Evolutionary conservation across 2,113 vertebrate genomes (phyloP), one percentile per base, ranked within the genome.

Genomic region (Aepyceros melampus): DNA sequence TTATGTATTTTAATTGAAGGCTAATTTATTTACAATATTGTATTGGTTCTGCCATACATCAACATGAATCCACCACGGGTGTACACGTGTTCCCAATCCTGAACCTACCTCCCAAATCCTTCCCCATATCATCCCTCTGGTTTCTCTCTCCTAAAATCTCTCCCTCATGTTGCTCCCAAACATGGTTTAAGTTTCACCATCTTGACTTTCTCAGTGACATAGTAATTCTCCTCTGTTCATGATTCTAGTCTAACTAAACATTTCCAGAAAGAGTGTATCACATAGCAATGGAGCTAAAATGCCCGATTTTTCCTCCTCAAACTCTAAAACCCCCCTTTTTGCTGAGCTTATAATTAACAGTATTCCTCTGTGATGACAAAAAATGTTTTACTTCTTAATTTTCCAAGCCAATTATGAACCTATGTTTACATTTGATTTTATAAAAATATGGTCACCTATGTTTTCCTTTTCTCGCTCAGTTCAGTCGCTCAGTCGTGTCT

Each of bases 381-480:
- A 64, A 87, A 47, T 71, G 16, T n/a, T 83, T 49, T 15, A 83
- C 21, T 55, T 95, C 45, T 29, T 76, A 83, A 84, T n/a, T 95
- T 88, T 36, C 19, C 3, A 83, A 90, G 5, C 9, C 36, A 94
- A 29, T 71, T 87, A 58, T 7, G 1, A 33, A 53, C 9, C 19
- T 87, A 8, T 29, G 36, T 53, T 93, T 84, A 84, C 7, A 47
- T 84, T 27, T 90, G 17, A 47, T 87, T 87, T 93, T 88, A 87
- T 67, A 74, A 67, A 71, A 49, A 64, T 21, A 55, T 16, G 13
- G 17, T 83, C 33, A 71, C 15, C 31, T 83, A 47, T 9, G 45
- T 45, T 64, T 49, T 88, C 84, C 2, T 89, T 87, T 90, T 62
- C n/a, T n/a, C n/a, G n/a, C n/a, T n/a, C n/a, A n/a, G n/a, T n/a